These are phyloP conservation scores for Mesocentrotus franciscanus DNA, from an alignment of 53 echinoderm and acorn worm genomes.

Conservation along the genomic window DNA sequence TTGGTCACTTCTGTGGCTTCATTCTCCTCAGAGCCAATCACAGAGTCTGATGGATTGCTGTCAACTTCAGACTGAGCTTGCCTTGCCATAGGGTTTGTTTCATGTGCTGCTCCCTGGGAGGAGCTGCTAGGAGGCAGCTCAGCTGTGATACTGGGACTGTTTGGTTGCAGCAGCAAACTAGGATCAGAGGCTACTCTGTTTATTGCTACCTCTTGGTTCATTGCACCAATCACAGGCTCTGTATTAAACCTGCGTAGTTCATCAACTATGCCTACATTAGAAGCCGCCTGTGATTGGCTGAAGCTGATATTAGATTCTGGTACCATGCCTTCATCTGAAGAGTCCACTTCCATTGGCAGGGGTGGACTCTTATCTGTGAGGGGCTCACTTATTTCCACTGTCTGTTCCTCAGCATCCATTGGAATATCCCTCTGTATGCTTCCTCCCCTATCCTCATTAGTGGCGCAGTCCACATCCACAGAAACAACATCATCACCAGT, in stretches of 20 bases:
- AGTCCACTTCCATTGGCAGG: slow-evolving; percentile 80
- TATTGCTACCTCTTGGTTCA: background rate
- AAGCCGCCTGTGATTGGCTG: background rate
- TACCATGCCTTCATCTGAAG: background rate
- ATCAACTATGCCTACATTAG: background rate
- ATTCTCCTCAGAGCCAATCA: slow-evolving; percentile 12
- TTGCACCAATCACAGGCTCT: slow-evolving; percentile 40
- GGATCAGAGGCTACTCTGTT: slow-evolving; percentile 1
- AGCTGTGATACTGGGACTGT: background rate
- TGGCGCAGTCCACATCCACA: slow-evolving; percentile 54
- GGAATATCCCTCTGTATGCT: slow-evolving; percentile 58
- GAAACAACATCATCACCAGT: background rate
- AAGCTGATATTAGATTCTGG: background rate
- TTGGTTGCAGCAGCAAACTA: slow-evolving; percentile 35
- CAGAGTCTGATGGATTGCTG: background rate
- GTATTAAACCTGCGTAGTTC: slow-evolving; percentile 22
- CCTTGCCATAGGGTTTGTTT: background rate
- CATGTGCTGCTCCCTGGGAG: slow-evolving; percentile 4
- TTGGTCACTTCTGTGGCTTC: slow-evolving; percentile 9
- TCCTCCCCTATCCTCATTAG: slow-evolving; percentile 54
- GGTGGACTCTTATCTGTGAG: slow-evolving; percentile 31
- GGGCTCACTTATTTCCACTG: background rate
- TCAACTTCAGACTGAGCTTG: background rate
- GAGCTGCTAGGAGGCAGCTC: background rate
- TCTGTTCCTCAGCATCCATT: slow-evolving; percentile 43